A percentile compares a stretch with the other conserved stretches of the same genome.
phyloP scores from a whole-genome alignment of 1,140 invertebrate genomes.

The Kradibia gibbosae region DNA sequence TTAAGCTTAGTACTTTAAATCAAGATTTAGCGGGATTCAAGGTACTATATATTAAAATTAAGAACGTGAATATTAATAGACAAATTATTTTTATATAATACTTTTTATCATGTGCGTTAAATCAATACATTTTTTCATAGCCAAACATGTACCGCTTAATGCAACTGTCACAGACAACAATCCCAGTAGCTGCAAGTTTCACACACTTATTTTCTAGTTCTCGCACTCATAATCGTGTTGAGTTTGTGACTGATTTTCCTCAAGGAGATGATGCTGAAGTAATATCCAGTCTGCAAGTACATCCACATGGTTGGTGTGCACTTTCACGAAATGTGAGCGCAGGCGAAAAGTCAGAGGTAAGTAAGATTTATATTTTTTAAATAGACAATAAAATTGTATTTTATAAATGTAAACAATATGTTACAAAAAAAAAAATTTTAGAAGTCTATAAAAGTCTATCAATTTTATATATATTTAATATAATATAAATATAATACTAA shows the following conservation, averaged over 20 bases:
- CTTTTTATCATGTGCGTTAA: constrained; percentile 12
- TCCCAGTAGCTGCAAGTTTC: constrained; percentile 84
- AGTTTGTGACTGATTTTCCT: constrained; percentile 93
- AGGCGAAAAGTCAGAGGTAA: constrained; percentile 88
- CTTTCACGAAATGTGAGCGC: constrained; percentile 89
- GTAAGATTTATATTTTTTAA: not conserved
- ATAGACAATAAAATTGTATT: not conserved
- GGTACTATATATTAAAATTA: constrained; percentile 68
- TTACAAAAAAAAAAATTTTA: no score
- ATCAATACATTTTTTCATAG: constrained; percentile 70
- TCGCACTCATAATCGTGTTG: constrained; percentile 86
- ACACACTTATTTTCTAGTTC: constrained; percentile 85
- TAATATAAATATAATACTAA: no score
- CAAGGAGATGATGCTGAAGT: constrained; percentile 88
- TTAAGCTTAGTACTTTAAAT: constrained; percentile 85
- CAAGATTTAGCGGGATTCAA: constrained; percentile 90
- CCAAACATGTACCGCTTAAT: constrained; percentile 91
- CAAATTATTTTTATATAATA: not conserved
- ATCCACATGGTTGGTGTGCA: constrained; percentile 93
- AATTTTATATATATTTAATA: no score
- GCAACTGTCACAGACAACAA: constrained; percentile 86
- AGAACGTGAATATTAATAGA: not conserved
- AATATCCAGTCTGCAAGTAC: constrained; percentile 91
- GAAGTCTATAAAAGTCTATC: no score
- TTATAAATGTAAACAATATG: no score